These are phyloP conservation scores for Drosophila merina DNA, from an alignment of 2,888 invertebrate genomes.

Conservation along the genomic window DNA sequence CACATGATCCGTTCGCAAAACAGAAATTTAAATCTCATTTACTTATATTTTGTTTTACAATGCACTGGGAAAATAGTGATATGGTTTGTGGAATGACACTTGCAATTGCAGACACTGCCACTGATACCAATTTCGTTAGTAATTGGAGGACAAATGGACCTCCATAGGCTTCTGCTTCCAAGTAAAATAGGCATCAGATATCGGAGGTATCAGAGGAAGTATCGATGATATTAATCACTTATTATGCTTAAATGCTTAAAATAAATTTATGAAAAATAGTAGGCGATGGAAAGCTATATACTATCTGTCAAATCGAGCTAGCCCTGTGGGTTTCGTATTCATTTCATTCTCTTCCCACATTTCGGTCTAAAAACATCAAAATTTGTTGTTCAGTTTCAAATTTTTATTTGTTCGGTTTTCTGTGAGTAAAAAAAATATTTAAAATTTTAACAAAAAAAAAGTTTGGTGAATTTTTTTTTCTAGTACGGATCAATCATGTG, in stretches of 20 bases:
- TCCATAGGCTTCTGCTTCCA: not conserved
- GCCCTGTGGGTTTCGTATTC: too few species aligned
- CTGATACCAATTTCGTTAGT: not conserved
- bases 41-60: constrained; percentile 17
- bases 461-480: rapidly evolving
- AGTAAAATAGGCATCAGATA: not conserved
- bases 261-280: not conserved
- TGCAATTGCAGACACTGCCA: not conserved
- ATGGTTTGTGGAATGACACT: not conserved
- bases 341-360: constrained; percentile 2
- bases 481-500: constrained; percentile 27
- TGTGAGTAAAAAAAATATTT: constrained; percentile 7
- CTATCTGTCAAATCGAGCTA: not conserved
- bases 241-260: not conserved
- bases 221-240: not conserved
- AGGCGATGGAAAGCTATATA: not conserved
- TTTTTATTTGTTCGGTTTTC: constrained; percentile 17
- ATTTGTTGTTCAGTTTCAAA: constrained; percentile 24
- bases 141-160: too few species aligned
- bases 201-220: not conserved
- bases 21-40: constrained; percentile 62
- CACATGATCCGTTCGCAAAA: constrained; percentile 65
- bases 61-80: constrained; percentile 20
- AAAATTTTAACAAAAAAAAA: not conserved
- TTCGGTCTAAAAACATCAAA: constrained; percentile 16